Evolutionary conservation across 2,113 vertebrate species (phyloP).

Genomic region (Brachyistius frenatus): DNA sequence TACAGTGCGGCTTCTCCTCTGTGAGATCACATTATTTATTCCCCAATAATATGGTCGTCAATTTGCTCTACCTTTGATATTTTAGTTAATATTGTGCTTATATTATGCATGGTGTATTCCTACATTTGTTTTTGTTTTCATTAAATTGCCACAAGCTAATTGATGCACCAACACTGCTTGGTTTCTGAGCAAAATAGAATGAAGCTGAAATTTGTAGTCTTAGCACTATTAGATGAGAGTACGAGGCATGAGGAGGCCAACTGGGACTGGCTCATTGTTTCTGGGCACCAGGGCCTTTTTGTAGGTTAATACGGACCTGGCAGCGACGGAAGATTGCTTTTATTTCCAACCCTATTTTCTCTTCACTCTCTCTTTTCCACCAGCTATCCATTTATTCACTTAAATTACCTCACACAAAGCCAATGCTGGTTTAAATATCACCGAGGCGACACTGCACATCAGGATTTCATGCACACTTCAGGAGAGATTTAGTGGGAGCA

Average conservation of each 20-base stretch:
- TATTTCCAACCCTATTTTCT: neutral
- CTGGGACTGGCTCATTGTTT: too few relatives aligned
- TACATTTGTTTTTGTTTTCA: too few relatives aligned
- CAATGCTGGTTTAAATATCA: constrained; percentile 9
- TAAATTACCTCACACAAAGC: constrained; percentile 4
- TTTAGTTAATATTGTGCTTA: too few relatives aligned
- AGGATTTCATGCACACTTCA: constrained; percentile 25
- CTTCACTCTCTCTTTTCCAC: neutral
- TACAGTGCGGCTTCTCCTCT: too few relatives aligned
- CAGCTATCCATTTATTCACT: constrained; percentile 15
- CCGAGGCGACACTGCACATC: constrained; percentile 8
- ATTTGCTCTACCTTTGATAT: too few relatives aligned
- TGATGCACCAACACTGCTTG: too few relatives aligned
- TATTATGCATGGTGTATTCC: too few relatives aligned
- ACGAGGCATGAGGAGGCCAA: too few relatives aligned
- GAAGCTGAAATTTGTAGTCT: neutral
- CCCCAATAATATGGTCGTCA: too few relatives aligned
- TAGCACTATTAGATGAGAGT: neutral
- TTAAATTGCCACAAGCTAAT: too few relatives aligned
- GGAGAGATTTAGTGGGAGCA: constrained; percentile 5
- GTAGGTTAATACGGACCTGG: neutral
- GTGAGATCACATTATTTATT: too few relatives aligned
- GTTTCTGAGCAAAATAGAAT: too few relatives aligned
- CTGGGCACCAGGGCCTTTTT: neutral
- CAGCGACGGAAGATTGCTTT: neutral